Evolutionary conservation across 1,140 invertebrate species (phyloP), one percentile per base, ranked within the genome.

Genomic region (Cyphomyrmex costatus): DNA sequence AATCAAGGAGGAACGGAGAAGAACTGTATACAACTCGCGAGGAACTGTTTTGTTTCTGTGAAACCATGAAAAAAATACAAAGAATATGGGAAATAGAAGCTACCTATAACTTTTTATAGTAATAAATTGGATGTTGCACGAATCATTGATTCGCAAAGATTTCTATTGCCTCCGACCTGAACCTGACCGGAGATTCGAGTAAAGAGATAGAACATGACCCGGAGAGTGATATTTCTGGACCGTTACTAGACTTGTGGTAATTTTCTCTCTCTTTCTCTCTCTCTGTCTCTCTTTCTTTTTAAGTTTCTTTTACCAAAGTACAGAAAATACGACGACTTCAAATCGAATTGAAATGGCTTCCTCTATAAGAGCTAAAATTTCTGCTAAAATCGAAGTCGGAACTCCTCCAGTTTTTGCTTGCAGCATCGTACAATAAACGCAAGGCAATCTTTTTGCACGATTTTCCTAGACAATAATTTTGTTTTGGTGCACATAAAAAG

Each of bases 181-280:
- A 30, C 21, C 10, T 78, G 4, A 12, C 8, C 36, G 27, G 36
- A 51, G 60, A 77, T n/a, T 27, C 24, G 51, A 51, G 30, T 85
- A 53, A 53, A 85, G 24, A 61, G 42, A 73, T 21, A 66, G 42
- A 83, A 46, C 51, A n/a, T 56, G 16, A 14, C 8, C 33, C 7
- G 30, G 10, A 49, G 21, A 76, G n/a, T 24, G 51, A 77, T 27
- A 30, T 63, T 65, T 85, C 71, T 24, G 30, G 27, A 58, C 46
- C 82, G 46, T 78, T 84, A 30, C 82, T 65, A 85, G 60, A 78
- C 82, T 84, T 77, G 71, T 84, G 82, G 71, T 77, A 84, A 76
- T 73, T 65, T 19, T 51, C 71, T 33, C n/a, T 65, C 76, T 78
- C 60, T 63, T 2, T 79, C n/a, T 65, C 60, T 36, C 60, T 56